Conservation (phyloP, 2,888 invertebrate genomes). For the Tenthredo scrophulariae region DNA sequence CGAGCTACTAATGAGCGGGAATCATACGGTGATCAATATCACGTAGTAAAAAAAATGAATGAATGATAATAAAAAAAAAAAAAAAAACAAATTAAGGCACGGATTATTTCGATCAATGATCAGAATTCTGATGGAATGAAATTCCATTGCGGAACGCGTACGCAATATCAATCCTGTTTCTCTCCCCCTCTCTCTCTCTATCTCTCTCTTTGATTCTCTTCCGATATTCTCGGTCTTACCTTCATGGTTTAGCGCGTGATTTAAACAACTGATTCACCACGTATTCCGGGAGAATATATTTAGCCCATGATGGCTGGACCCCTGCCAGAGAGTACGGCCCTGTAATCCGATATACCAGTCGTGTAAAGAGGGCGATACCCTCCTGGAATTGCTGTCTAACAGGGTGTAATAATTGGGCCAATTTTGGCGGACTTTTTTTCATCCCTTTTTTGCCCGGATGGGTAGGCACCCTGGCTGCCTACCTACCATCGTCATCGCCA, state of each 20-base stretch:
- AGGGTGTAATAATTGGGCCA: slow-evolving; percentile 33
- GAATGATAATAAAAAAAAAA: neutral
- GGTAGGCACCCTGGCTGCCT: neutral
- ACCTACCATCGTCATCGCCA: neutral
- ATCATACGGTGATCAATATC: neutral
- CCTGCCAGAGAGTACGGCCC: slow-evolving; percentile 65
- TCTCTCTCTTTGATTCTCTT: neutral
- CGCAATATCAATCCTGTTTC: neutral
- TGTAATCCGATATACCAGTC: slow-evolving; percentile 65
- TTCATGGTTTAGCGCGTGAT: slow-evolving; percentile 44
- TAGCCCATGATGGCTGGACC: slow-evolving; percentile 63
- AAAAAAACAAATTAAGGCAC: neutral
- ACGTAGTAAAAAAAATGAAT: neutral
- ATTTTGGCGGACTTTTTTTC: slow-evolving; percentile 27
- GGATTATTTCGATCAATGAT: neutral
- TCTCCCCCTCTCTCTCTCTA: neutral
- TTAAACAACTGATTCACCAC: slow-evolving; percentile 55
- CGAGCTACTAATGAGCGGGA: neutral
- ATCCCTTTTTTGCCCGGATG: slow-evolving; percentile 8
- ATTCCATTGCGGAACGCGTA: neutral
- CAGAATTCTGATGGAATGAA: neutral
- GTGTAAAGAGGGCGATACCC: slow-evolving; percentile 22
- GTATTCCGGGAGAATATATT: slow-evolving; percentile 61
- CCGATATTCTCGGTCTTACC: neutral
- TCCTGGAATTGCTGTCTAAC: slow-evolving; percentile 30